Percentiles rank a stretch among this genome's conserved stretches.
Conservation (phyloP, 2,113 vertebrate species). For the Saimiri boliviensis region DNA sequence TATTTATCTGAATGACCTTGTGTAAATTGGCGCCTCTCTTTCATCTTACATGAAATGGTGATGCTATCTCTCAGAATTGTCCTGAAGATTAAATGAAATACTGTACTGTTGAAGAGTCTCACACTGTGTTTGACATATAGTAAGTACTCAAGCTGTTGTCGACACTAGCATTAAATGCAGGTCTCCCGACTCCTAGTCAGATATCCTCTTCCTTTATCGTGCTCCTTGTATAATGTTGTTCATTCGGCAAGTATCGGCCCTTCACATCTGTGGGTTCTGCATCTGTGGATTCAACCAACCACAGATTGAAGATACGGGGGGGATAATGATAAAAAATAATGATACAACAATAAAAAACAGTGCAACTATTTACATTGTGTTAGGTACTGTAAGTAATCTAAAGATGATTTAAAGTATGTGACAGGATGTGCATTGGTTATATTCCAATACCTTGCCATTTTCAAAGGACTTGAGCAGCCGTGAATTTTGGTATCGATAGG, state of each 20-base stretch:
- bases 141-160: neutral
- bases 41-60: neutral
- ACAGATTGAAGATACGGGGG: neutral
- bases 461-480: neutral
- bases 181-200: neutral
- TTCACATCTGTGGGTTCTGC: neutral
- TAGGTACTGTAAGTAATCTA: neutral
- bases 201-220: neutral
- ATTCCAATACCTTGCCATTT: neutral
- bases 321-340: neutral
- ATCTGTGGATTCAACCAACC: neutral
- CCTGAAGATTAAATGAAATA: neutral
- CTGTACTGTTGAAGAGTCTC: neutral
- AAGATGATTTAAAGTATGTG: neutral
- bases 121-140: neutral
- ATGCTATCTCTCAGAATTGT: neutral
- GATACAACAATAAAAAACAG: neutral
- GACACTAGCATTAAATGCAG: neutral
- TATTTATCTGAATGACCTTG: neutral
- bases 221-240: neutral
- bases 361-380: neutral
- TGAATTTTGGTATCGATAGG: neutral
- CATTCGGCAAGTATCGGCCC: neutral
- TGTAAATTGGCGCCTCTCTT: neutral
- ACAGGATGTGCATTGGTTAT: neutral